phyloP scores from a whole-genome alignment of 2,113 vertebrate genomes.

The Australoheros scitulus region DNA sequence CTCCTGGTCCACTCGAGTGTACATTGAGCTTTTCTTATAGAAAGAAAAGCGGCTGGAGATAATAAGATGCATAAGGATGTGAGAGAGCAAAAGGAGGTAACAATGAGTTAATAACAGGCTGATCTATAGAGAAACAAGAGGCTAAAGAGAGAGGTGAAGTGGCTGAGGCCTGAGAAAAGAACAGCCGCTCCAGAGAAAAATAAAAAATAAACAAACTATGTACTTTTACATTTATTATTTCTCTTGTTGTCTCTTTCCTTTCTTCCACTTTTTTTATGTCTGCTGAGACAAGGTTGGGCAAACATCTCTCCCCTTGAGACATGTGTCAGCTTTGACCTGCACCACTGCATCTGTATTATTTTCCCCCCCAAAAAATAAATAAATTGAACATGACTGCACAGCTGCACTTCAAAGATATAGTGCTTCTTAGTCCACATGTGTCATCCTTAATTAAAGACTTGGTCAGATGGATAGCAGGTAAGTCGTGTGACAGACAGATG shows the following conservation, averaged over 20 bases:
- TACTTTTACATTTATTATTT: neutral
- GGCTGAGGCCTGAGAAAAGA: slow-evolving; percentile 33
- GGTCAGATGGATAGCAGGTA: slow-evolving; percentile 50
- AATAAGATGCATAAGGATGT: slow-evolving; percentile 64
- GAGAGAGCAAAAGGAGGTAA: slow-evolving; percentile 49
- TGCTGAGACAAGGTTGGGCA: neutral
- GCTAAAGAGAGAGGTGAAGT: slow-evolving; percentile 65
- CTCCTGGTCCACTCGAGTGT: slow-evolving; percentile 72
- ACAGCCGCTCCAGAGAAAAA: neutral
- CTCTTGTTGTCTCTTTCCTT: neutral
- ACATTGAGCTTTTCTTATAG: slow-evolving; percentile 69
- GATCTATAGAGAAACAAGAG: slow-evolving; percentile 54
- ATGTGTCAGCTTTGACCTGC: neutral
- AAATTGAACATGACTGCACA: slow-evolving; percentile 16
- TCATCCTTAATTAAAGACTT: slow-evolving; percentile 61
- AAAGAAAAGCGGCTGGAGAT: slow-evolving; percentile 68
- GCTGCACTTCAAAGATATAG: slow-evolving; percentile 57
- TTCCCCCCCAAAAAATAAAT: neutral
- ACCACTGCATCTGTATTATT: slow-evolving; percentile 16
- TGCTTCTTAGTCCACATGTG: slow-evolving; percentile 31
- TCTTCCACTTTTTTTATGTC: neutral
- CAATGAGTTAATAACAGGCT: slow-evolving; percentile 64
- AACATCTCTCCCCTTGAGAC: neutral
- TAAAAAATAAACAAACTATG: neutral
- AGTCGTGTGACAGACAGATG: slow-evolving; percentile 73